These are phyloP conservation scores for Arrhamphus sclerolepis DNA, from an alignment of 2,797 vertebrate species.

Conservation along the genomic window DNA sequence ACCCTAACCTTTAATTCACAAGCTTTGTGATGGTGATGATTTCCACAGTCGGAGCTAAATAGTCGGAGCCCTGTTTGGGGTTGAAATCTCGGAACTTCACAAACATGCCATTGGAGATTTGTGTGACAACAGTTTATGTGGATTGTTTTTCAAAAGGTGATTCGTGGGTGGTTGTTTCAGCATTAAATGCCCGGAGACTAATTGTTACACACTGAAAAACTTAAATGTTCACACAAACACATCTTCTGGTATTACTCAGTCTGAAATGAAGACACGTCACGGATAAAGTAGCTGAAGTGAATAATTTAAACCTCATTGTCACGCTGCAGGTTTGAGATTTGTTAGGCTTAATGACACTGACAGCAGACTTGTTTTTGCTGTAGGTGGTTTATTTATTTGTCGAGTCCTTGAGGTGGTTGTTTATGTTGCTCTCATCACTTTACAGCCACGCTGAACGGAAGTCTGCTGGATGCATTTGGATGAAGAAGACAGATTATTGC, in stretches of 20 bases:
- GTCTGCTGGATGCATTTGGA: conserved; percentile 28
- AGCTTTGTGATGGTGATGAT: conserved; percentile 25
- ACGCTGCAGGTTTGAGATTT: conserved; percentile 8
- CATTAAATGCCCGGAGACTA: neutral
- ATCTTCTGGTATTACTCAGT: neutral
- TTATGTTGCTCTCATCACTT: conserved; percentile 28
- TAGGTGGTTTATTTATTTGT: conserved; percentile 9
- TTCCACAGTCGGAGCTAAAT: conserved; percentile 14
- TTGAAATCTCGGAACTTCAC: neutral
- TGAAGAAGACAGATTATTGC: conserved; percentile 32
- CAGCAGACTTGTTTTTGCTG: conserved; percentile 22
- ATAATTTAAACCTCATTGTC: conserved; percentile 10
- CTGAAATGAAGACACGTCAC: neutral
- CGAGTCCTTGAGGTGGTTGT: conserved; percentile 24
- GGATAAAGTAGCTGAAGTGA: conserved; percentile 12
- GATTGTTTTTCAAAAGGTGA: conserved; percentile 12
- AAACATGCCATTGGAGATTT: conserved; percentile 25
- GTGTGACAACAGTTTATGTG: conserved; percentile 1
- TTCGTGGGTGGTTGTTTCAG: conserved; percentile 7
- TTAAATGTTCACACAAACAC: neutral
- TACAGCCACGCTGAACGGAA: conserved; percentile 30
- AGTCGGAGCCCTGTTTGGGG: conserved; percentile 19
- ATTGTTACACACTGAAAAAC: neutral
- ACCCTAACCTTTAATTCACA: neutral
- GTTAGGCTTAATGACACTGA: conserved; percentile 4